Percentiles rank a stretch among this genome's conserved stretches.
These are phyloP conservation scores for Venustoraphidia nigricollis DNA, from an alignment of 2,888 invertebrate genomes.

Conservation along the genomic window DNA sequence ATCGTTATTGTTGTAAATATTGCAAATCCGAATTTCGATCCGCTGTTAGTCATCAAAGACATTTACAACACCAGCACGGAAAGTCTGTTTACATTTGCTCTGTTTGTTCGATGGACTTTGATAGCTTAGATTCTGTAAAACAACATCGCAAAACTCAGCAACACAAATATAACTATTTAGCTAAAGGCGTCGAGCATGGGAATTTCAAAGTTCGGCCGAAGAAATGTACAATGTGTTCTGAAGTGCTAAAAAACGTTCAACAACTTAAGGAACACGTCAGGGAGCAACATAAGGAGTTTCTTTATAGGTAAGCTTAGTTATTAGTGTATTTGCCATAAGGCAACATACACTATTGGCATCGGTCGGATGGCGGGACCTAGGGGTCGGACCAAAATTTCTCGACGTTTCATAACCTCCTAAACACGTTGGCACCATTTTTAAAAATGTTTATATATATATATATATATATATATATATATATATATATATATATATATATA, in stretches of 20 bases:
- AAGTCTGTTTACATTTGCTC: slow-evolving; percentile 48
- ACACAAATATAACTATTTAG: slow-evolving; percentile 44
- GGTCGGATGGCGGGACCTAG: too few species aligned
- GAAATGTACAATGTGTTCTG: slow-evolving; percentile 44
- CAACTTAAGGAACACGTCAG: slow-evolving; percentile 47
- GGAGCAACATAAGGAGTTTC: slow-evolving; percentile 41
- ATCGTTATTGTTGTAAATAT: slow-evolving; percentile 39
- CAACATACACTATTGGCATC: too few species aligned
- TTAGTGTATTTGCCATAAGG: too few species aligned
- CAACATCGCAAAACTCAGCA: slow-evolving; percentile 46
- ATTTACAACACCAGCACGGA: slow-evolving; percentile 44
- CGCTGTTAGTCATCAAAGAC: slow-evolving; percentile 48
- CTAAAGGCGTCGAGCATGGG: slow-evolving; percentile 27
- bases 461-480: too few species aligned
- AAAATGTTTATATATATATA: too few species aligned
- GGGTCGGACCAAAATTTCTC: too few species aligned
- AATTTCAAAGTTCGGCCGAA: slow-evolving; percentile 27
- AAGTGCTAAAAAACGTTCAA: slow-evolving; percentile 34
- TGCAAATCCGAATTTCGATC: slow-evolving; percentile 46
- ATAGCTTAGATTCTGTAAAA: slow-evolving; percentile 41
- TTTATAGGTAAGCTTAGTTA: slow-evolving; percentile 40
- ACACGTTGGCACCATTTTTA: too few species aligned
- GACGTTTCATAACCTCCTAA: too few species aligned
- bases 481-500: too few species aligned
- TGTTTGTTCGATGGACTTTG: slow-evolving; percentile 48